These are phyloP conservation scores for Meandrina meandrites DNA, from an alignment of 92 coral and sea anemone genomes.

Conservation along the genomic window DNA sequence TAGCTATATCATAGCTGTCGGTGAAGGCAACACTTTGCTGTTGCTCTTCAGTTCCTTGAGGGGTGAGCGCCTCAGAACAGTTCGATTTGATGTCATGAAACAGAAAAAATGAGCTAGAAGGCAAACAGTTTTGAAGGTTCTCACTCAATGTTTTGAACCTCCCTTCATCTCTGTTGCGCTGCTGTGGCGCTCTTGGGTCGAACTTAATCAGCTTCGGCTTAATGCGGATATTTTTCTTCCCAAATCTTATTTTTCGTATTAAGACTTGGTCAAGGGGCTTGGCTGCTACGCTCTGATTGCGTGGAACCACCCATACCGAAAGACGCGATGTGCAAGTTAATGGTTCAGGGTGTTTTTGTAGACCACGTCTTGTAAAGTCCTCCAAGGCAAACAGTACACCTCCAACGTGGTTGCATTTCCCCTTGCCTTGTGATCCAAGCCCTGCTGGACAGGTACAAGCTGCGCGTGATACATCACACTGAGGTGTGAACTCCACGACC, in stretches of 20 bases:
- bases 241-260: slow-evolving; percentile 35
- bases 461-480: slow-evolving; percentile 36
- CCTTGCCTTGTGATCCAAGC: slow-evolving; percentile 36
- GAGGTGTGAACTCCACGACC: slow-evolving; percentile 37
- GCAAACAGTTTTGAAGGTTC: slow-evolving; percentile 34
- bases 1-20: slow-evolving; percentile 42
- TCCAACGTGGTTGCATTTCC: slow-evolving; percentile 43
- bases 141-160: slow-evolving; percentile 40
- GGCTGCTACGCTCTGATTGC: slow-evolving; percentile 65
- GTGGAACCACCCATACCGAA: slow-evolving; percentile 51
- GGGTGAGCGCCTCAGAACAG: slow-evolving; percentile 31
- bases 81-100: slow-evolving; percentile 41
- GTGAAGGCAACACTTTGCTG: slow-evolving; percentile 32
- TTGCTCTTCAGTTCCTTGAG: slow-evolving; percentile 29
- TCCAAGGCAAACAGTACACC: slow-evolving; percentile 40
- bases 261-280: slow-evolving; percentile 36
- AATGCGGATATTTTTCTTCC: slow-evolving; percentile 31
- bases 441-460: slow-evolving; percentile 60
- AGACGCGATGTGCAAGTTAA: slow-evolving; percentile 34
- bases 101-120: slow-evolving; percentile 32
- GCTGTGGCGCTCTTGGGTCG: slow-evolving; percentile 38
- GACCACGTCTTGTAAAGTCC: slow-evolving; percentile 27
- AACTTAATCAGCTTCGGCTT: slow-evolving; percentile 17
- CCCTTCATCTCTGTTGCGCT: slow-evolving; percentile 12
- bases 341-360: slow-evolving; percentile 17